Evolutionary conservation across 2,113 vertebrate species (phyloP), one percentile per base, ranked within the genome.

Genomic region (Pluvianellus socialis): DNA sequence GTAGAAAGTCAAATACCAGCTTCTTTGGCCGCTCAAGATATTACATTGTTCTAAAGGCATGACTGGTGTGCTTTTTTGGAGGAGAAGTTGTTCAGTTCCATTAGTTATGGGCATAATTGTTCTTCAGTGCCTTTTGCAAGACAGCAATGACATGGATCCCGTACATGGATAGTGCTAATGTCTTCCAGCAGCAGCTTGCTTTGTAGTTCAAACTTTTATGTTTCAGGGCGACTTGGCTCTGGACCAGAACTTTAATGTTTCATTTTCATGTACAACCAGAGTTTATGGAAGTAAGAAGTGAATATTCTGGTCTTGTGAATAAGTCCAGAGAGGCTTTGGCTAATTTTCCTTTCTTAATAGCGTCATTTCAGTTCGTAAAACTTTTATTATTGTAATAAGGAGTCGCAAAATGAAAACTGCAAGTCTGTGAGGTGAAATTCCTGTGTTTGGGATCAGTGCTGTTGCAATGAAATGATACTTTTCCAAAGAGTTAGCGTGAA

Each of bases 321-420:
- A 95, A 82, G 30, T 86, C 62, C 58, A 79, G 89, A 76, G 84
- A 92, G 59, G 50, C 79, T 92, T 87, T 92, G 74, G 71, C 81
- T 92, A 79, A 79, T 96, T 96, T 91, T 96, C 58, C 62, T 74
- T 88, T 82, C 85, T 82, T 97, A 94, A 94, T 86, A 90, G 81
- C 45, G 1, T 90, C 70, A 92, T 94, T 94, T 91, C 9, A 62
- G 94, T 87, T 85, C 89, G 89, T 92, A 79, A 95, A 91, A 94
- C 24, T 97, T 96, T 91, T 75, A 88, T 94, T 91, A 81, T 70
- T 79, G 13, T 58, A 95, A 79, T 82, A 94, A 65, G 58, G 62
- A 87, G n/a, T 85, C 61, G 56, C 62, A 84, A 89, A 92, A 95
- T 77, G 62, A 95, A 91, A 86, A 70, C 84, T 82, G 35, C 38